Conservation (phyloP, 2,797 vertebrate genomes). For the Gallinago solitaria region DNA sequence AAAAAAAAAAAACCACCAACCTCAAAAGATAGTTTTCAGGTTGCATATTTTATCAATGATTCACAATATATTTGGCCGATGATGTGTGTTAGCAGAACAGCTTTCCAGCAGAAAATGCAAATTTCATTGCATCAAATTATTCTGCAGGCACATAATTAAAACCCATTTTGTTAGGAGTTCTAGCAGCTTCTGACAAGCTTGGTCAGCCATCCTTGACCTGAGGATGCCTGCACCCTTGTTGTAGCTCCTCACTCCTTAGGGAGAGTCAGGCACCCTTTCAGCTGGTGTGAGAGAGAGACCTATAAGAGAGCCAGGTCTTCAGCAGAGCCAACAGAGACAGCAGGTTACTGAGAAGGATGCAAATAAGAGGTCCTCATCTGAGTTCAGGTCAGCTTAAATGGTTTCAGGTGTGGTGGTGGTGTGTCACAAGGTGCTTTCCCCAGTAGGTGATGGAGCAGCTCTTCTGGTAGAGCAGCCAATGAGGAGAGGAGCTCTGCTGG, state of each 20-base stretch:
- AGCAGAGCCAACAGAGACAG: not conserved
- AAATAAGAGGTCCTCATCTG: not conserved
- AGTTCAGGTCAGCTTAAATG: not conserved
- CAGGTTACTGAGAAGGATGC: not conserved
- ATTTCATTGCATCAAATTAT: not conserved
- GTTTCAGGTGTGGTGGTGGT: not conserved
- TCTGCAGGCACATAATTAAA: not conserved
- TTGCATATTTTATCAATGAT: not conserved
- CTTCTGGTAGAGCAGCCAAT: not conserved
- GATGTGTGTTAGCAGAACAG: not conserved
- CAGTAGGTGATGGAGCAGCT: not conserved
- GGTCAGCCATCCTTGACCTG: not conserved
- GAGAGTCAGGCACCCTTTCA: not conserved
- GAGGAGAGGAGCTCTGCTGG: not conserved
- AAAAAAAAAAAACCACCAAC: accelerated
- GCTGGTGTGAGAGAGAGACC: not conserved
- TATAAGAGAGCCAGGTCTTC: not conserved
- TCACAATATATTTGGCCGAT: not conserved
- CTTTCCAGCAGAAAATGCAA: not conserved
- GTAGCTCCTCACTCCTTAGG: not conserved
- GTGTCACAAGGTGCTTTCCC: not conserved
- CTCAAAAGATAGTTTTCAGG: not conserved
- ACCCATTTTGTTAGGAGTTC: not conserved
- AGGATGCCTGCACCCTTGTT: not conserved
- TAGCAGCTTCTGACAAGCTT: not conserved